Conservation (phyloP, 2,888 invertebrate genomes). For the Rhagophthalmus giganteus region DNA sequence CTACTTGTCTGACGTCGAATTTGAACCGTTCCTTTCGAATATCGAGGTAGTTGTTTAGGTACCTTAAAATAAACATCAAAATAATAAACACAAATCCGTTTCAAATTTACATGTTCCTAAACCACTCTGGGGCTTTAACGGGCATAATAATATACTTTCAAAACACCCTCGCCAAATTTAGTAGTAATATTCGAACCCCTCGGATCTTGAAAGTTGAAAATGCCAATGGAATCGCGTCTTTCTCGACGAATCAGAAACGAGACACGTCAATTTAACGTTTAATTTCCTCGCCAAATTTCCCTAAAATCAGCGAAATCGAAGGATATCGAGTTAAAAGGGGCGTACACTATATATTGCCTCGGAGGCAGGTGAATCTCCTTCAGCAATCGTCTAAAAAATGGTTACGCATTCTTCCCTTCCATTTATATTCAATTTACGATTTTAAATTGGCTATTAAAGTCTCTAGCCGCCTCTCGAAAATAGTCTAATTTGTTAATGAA, state of each 20-base stretch:
- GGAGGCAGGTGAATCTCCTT: conserved; percentile 18
- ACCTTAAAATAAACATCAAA: not conserved
- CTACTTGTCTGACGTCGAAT: not conserved
- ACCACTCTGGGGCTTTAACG: no score
- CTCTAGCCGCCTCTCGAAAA: not conserved
- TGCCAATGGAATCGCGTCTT: conserved; percentile 41
- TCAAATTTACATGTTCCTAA: no score
- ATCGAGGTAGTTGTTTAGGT: no score
- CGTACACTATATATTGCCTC: conserved; percentile 25
- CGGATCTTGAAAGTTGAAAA: conserved; percentile 23
- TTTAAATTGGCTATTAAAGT: conserved; percentile 22
- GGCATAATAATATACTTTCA: no score
- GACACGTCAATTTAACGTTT: conserved; percentile 44
- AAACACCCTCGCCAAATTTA: not conserved
- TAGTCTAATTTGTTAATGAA: not conserved
- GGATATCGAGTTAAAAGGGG: conserved; percentile 46
- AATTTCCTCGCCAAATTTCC: conserved; percentile 48
- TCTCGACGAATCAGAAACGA: conserved; percentile 39
- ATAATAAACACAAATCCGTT: not conserved
- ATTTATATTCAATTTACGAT: conserved; percentile 18
- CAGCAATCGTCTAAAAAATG: conserved; percentile 15
- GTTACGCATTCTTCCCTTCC: conserved; percentile 11
- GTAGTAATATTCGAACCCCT: conserved; percentile 5
- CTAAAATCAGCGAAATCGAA: conserved; percentile 38
- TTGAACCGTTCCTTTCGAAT: not conserved